A percentile compares a stretch with the other conserved stretches of the same genome.
Conservation (phyloP, 2,113 vertebrate species). For the Chelonoidis abingdonii region DNA sequence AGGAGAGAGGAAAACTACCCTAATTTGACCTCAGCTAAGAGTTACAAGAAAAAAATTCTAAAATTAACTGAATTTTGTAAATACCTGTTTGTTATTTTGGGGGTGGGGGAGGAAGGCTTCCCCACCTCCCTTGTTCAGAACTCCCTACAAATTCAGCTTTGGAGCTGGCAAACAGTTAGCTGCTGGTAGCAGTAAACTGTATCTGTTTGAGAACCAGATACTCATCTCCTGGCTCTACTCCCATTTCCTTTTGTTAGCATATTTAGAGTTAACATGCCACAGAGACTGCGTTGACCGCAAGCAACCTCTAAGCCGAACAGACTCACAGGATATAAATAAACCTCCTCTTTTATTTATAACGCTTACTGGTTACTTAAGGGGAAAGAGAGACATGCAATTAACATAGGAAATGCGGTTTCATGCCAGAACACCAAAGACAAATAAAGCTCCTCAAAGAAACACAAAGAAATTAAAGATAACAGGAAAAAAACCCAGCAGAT, state of each 20-base stretch:
- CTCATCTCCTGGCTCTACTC: conserved; percentile 1
- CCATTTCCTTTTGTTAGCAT: not conserved
- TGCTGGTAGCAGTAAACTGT: not conserved
- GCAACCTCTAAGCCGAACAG: conserved; percentile 42
- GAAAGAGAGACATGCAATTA: not conserved
- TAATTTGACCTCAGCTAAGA: not conserved
- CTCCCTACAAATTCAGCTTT: not conserved
- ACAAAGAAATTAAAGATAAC: not conserved
- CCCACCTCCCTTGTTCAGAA: not conserved
- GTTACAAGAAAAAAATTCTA: not conserved
- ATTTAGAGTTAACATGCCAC: conserved; percentile 10
- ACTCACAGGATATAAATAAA: conserved; percentile 28
- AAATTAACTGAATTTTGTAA: not conserved
- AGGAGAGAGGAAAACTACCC: not conserved
- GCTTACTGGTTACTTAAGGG: conserved; percentile 23
- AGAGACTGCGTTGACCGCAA: not conserved
- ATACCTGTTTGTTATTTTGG: not conserved
- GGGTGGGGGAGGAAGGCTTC: not conserved
- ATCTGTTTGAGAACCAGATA: conserved; percentile 23
- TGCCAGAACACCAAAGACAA: not conserved
- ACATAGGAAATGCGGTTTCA: not conserved
- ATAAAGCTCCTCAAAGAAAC: not conserved
- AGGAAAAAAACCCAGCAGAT: not conserved
- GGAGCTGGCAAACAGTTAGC: not conserved
- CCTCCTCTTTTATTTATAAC: not conserved